These are phyloP conservation scores for Catharus fuscescens DNA, from an alignment of 2,113 vertebrate species.

Conservation along the genomic window DNA sequence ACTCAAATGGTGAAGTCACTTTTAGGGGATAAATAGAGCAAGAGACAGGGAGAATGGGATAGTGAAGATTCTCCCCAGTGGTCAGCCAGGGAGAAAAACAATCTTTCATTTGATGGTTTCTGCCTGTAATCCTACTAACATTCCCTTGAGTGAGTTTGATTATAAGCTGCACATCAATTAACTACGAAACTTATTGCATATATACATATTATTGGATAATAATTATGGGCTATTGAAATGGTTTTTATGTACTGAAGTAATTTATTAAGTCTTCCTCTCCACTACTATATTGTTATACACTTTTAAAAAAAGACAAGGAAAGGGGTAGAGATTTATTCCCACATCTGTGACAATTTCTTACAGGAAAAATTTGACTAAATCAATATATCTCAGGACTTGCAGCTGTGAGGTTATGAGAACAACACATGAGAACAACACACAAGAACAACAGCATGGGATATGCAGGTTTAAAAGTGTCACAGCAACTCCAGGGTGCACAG, in stretches of 20 bases:
- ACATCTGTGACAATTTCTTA: not conserved
- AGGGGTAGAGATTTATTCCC: not conserved
- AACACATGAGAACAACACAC: accelerated
- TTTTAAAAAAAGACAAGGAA: not conserved
- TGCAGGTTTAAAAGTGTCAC: not conserved
- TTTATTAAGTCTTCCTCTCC: not conserved
- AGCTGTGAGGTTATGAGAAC: not conserved
- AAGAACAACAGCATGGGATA: not conserved
- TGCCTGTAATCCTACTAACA: not conserved
- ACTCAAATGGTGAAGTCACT: not conserved
- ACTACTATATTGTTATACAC: not conserved
- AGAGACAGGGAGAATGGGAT: not conserved
- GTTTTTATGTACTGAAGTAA: not conserved
- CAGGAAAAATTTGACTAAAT: not conserved
- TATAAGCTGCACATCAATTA: not conserved
- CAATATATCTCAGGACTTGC: not conserved
- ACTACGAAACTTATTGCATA: not conserved
- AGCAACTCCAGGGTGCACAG: not conserved
- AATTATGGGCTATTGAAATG: not conserved
- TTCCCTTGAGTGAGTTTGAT: not conserved
- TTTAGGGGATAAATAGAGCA: not conserved
- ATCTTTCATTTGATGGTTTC: not conserved
- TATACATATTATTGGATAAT: not conserved
- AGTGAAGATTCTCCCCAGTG: not conserved
- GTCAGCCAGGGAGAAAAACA: not conserved